phyloP scores from a whole-genome alignment of 2,888 invertebrate genomes.

The Papilio gigon region DNA sequence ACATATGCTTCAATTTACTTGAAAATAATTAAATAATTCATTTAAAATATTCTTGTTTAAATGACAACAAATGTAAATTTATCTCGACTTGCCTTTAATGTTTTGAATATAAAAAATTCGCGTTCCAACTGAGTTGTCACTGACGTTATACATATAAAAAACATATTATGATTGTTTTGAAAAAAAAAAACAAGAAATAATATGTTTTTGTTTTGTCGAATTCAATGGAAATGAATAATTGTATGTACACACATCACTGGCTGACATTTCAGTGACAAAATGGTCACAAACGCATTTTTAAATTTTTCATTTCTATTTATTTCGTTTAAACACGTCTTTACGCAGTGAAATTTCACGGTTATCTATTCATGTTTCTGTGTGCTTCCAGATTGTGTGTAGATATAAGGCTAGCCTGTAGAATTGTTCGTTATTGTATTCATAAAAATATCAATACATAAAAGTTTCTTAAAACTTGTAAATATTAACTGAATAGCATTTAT shows the following conservation, averaged over 20 bases:
- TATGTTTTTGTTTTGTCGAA: no score
- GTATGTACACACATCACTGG: no score
- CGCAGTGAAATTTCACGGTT: not conserved
- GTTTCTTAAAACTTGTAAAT: slow-evolving; percentile 70
- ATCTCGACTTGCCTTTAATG: not conserved
- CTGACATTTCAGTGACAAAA: no score
- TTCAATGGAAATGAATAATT: no score
- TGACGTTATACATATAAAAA: no score
- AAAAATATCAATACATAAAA: slow-evolving; percentile 46
- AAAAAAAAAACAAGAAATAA: no score
- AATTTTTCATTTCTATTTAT: not conserved
- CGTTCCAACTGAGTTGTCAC: no score
- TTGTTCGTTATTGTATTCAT: slow-evolving; percentile 46
- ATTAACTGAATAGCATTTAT: slow-evolving; percentile 74
- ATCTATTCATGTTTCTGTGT: slow-evolving; percentile 73
- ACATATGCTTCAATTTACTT: not conserved
- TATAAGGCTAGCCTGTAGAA: slow-evolving; percentile 52
- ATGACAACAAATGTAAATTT: not conserved
- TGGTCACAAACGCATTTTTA: no score
- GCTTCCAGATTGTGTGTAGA: slow-evolving; percentile 78
- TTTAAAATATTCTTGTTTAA: not conserved
- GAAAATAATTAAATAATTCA: not conserved
- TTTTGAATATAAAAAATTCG: no score
- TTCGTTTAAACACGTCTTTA: not conserved
- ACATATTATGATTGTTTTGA: no score